Evolutionary conservation across 1,140 invertebrate genomes (phyloP).

Genomic region (Portunus trituberculatus): DNA sequence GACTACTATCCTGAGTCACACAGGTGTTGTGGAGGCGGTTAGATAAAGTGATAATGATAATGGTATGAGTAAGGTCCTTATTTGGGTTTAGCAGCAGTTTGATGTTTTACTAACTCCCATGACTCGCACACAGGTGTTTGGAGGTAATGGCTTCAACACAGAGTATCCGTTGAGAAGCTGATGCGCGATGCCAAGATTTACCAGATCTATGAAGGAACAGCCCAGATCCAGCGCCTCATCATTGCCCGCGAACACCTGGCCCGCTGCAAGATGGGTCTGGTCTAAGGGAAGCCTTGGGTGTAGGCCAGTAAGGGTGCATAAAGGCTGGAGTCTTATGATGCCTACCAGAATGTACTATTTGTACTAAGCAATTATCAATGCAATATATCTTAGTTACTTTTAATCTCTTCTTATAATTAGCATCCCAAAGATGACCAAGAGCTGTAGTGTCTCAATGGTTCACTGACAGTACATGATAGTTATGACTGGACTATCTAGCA

Average conservation of each 20-base stretch:
- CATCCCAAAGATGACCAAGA: background rate
- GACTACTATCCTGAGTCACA: too few relatives aligned
- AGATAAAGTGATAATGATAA: too few relatives aligned
- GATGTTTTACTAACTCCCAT: slow-evolving; percentile 43
- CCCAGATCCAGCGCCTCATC: slow-evolving; percentile 97
- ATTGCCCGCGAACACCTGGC: slow-evolving; percentile 91
- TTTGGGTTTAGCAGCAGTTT: too few relatives aligned
- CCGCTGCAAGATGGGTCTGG: slow-evolving; percentile 81
- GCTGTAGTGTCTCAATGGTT: too few relatives aligned
- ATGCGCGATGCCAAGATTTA: slow-evolving; percentile 99
- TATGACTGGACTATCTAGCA: too few relatives aligned
- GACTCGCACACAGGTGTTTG: slow-evolving; percentile 86
- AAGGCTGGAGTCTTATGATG: too few relatives aligned
- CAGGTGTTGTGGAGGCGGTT: too few relatives aligned
- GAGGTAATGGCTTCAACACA: slow-evolving; percentile 98
- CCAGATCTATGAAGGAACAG: slow-evolving; percentile 98
- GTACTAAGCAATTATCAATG: background rate
- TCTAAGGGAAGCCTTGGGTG: slow-evolving; percentile 34
- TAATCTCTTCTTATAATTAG: background rate
- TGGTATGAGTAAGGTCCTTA: background rate
- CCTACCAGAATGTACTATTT: too few relatives aligned
- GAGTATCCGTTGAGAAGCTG: slow-evolving; percentile 99
- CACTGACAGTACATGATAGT: too few relatives aligned
- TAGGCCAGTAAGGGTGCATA: background rate
- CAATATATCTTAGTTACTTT: background rate